Base-by-base conservation (phyloP, 1,140 invertebrate genomes). In the Saccostrea glomerata region DNA sequence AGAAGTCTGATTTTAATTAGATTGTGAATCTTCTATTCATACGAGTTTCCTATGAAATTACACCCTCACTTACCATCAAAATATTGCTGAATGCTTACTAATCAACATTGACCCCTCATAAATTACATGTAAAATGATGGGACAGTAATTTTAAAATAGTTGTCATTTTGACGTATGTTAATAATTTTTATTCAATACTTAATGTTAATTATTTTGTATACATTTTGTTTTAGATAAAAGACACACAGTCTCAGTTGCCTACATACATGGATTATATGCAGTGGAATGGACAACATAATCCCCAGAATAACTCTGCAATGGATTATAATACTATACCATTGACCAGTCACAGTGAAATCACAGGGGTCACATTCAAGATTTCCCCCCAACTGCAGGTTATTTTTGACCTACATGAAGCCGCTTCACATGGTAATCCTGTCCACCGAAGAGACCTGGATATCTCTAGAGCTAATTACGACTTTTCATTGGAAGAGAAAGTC, bases 211-310 rank as follows among this genome's bases (percentile, higher is more conserved):
- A 20, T 7, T 58, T 63, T 63, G 5, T 63, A 20, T 63, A 63
- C 1, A 63, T 66, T 66, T 7, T n/a, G 12, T 77, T 40, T 11
- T 13, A 77, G 70, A 15, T 77, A 15, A 15, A 36, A 12, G 6
- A 77, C 23, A 30, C 70, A 36, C 23, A 77, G 70, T 77, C 23
- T 77, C 7, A 17, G 11, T 25, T 36, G 3, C 70, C 25, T 15
- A 77, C 11, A 23, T 77, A 77, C 12, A 77, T 77, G 70, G 70
- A 77, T 15, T 77, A 36, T 77, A 77, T 77, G 70, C 25, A 77
- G 7, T 5, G 70, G 70, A 77, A 30, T 77, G 70, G 25, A 25
- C 23, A 30, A 25, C 70, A 36, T 40, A 77, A 12, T 36, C 13
- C 25, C 3, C 70, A 77, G 70, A 25, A 77, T 30, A 25, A 77